These are phyloP conservation scores for Eupithecia centaureata DNA, from an alignment of 2,888 invertebrate genomes.

Conservation along the genomic window DNA sequence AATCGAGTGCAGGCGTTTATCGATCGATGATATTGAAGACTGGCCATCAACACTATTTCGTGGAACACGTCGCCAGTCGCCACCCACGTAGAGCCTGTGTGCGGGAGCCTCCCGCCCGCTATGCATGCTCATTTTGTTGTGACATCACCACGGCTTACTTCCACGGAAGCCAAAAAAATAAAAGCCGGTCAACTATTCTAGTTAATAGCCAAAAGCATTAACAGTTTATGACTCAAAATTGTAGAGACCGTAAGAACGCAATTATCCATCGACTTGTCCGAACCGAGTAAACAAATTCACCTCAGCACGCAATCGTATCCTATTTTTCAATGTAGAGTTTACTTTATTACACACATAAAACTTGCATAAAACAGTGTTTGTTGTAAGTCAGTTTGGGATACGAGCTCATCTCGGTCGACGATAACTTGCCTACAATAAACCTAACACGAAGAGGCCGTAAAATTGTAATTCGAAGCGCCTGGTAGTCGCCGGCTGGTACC, in stretches of 20 bases:
- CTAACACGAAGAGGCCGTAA: slow-evolving; percentile 82
- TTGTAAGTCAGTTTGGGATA: slow-evolving; percentile 80
- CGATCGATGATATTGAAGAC: slow-evolving; percentile 59
- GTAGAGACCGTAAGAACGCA: slow-evolving; percentile 33
- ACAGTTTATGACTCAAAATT: slow-evolving; percentile 32
- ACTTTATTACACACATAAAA: slow-evolving; percentile 76
- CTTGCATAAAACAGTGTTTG: slow-evolving; percentile 77
- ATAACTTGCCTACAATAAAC: slow-evolving; percentile 80
- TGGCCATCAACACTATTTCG: slow-evolving; percentile 71
- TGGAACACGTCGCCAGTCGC: slow-evolving; percentile 78
- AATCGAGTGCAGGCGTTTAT: slow-evolving; percentile 61
- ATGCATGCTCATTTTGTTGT: slow-evolving; percentile 56
- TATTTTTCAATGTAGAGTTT: slow-evolving; percentile 56
- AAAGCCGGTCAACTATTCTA: slow-evolving; percentile 27
- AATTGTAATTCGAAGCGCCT: slow-evolving; percentile 78
- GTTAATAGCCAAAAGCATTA: slow-evolving; percentile 25
- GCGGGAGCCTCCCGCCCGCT: slow-evolving; percentile 53
- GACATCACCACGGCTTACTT: slow-evolving; percentile 51
- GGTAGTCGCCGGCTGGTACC: slow-evolving; percentile 50
- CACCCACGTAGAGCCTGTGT: slow-evolving; percentile 73
- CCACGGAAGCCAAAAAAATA: slow-evolving; percentile 34
- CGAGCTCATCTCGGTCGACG: slow-evolving; percentile 79
- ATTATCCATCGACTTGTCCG: slow-evolving; percentile 29
- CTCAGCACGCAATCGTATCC: slow-evolving; percentile 37
- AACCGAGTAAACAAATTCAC: slow-evolving; percentile 40